phyloP scores from a whole-genome alignment of 2,797 vertebrate genomes.

The Pantherophis vulpinus region DNA sequence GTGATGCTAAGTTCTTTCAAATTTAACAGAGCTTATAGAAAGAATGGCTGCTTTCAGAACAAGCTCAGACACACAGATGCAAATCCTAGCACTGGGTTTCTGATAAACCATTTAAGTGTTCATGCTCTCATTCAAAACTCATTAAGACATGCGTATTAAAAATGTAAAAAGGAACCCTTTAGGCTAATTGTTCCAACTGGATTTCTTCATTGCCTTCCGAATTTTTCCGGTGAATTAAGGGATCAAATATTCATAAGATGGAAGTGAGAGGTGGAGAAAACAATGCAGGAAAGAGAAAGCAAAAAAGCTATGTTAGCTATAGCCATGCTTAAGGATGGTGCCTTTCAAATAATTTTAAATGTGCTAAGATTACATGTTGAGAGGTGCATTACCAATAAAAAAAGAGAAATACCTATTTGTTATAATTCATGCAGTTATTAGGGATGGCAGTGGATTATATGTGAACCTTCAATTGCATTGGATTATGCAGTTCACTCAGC shows the following conservation, averaged over 20 bases:
- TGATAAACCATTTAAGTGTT: constrained; percentile 33
- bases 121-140: constrained; percentile 25
- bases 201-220: constrained; percentile 48
- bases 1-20: background rate
- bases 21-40: background rate
- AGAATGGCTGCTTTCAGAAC: constrained; percentile 14
- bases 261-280: constrained; percentile 38
- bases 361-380: background rate
- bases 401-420: background rate
- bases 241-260: constrained; percentile 63
- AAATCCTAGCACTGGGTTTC: constrained; percentile 31
- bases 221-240: constrained; percentile 37
- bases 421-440: background rate
- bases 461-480: background rate
- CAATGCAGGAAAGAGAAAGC: background rate
- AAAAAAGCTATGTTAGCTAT: background rate
- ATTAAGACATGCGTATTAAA: constrained; percentile 37
- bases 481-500: background rate
- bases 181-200: constrained; percentile 43
- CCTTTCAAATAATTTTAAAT: background rate
- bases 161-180: constrained; percentile 43
- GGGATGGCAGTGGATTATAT: background rate
- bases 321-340: background rate
- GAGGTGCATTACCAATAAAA: background rate
- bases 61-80: constrained; percentile 22